These are phyloP conservation scores for Steatornis caripensis DNA, from an alignment of 2,113 vertebrate species.

Conservation along the genomic window DNA sequence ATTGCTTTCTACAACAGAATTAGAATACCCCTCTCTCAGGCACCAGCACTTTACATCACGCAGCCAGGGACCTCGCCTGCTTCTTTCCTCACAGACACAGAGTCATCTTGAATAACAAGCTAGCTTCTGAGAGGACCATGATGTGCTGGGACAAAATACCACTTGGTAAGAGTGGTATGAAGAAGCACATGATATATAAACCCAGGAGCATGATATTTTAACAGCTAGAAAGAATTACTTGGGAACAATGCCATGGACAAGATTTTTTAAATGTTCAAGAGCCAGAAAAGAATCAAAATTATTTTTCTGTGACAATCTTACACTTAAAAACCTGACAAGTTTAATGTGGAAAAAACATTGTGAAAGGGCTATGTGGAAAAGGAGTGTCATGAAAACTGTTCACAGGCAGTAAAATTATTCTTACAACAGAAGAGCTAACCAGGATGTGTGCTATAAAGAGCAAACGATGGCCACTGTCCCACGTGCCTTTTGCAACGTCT, in stretches of 20 bases:
- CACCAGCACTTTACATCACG: neutral
- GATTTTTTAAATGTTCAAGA: neutral
- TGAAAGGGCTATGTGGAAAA: neutral
- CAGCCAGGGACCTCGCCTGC: neutral
- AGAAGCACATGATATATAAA: neutral
- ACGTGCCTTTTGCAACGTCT: neutral
- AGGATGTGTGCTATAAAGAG: neutral
- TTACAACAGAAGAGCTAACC: neutral
- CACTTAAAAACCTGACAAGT: neutral
- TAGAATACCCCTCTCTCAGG: neutral
- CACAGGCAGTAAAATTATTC: neutral
- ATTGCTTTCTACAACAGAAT: conserved; percentile 19
- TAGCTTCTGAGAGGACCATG: neutral
- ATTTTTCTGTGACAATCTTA: neutral
- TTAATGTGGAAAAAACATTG: neutral
- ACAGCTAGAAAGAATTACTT: neutral
- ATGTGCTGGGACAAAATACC: neutral
- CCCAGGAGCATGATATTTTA: neutral
- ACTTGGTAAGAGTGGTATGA: neutral
- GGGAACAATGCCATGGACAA: neutral
- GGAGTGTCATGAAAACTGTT: neutral
- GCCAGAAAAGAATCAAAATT: neutral
- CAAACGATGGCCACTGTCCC: neutral
- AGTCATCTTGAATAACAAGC: neutral
- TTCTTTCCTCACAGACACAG: neutral